A percentile compares a stretch with the other conserved stretches of the same genome.
phyloP scores from a whole-genome alignment of 2,113 vertebrate genomes.

The Rhabdomys dilectus region DNA sequence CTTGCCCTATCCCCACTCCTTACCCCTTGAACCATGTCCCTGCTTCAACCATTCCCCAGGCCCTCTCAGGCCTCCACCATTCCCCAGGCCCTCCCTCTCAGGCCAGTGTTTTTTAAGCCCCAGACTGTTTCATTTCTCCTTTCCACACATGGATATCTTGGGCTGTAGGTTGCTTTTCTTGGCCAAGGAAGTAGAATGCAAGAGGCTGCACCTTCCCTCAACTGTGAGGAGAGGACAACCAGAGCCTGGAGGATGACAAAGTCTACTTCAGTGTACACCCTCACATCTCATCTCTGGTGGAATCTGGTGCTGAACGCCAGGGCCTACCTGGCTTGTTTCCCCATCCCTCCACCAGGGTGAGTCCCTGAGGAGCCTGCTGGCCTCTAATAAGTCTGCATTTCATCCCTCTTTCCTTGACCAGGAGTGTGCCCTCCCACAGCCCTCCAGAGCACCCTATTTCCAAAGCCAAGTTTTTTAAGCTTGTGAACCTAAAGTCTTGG shows the following conservation, averaged over 20 bases:
- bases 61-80: too few relatives aligned
- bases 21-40: background rate
- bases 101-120: background rate
- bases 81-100: too few relatives aligned
- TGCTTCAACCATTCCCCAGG: background rate
- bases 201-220: background rate
- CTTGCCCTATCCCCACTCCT: too few relatives aligned
- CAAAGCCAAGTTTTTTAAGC: too few relatives aligned
- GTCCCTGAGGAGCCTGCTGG: background rate
- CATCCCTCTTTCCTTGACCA: background rate
- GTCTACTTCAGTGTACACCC: background rate
- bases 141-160: background rate
- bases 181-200: background rate
- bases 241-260: background rate
- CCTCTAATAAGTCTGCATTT: background rate
- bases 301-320: background rate
- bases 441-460: background rate
- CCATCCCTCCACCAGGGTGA: background rate
- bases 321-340: background rate
- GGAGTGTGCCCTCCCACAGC: background rate
- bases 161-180: constrained; percentile 15
- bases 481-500: background rate
- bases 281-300: background rate
- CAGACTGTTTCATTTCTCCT: constrained; percentile 41
- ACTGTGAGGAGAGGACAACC: background rate